Base-by-base conservation (phyloP, 1,140 invertebrate genomes). In the Ridgeia piscesae region DNA sequence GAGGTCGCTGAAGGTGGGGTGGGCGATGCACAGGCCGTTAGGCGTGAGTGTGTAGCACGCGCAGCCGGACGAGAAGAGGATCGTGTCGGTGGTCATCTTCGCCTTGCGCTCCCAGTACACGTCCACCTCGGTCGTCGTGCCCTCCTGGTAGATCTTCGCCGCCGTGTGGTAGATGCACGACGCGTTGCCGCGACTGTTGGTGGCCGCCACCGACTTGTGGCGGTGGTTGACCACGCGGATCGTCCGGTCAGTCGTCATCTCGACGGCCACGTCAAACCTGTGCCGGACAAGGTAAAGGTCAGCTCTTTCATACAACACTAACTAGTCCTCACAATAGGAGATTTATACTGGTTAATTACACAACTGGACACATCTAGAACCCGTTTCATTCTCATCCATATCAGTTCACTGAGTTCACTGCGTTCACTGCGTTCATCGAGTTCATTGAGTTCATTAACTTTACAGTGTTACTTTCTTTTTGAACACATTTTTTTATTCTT, bases 161-260 rank as follows among this genome's bases (percentile, higher is more conserved):
- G 92, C 91, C 21, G 34, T 35, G 88, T 95, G 94, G 92, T 94
- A 94, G 35, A 95, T 92, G 91, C 94, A 94, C 91, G 93, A 94
- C 6, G 93, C 93, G 27, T 93, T 94, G 1, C 95, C 95, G 17
- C 93, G 89, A 48, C 93, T 94, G 93, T 94, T 95, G 4, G 94
- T 94, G 1, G 95, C 94, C 27, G 94, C 94, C 27, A 94, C 94
- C 91, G 94, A 93, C 92, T 95, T 94, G 92, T 94, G 94, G 48
- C 94, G 93, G 92, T 95, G 94, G 89, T 94, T 95, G 35, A 95
- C 95, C 35, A 95, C 92, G 14, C 95, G 94, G 14, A 95, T 93
- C 11, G 94, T 94, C 34, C 93, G 92, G 92, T 95, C 95, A 6
- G 94, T 91, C 6, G 94, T 95, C 94, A 95, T 95, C 92, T 95